phyloP scores from a whole-genome alignment of 2,113 vertebrate species.

The Microcebus griseorufus region DNA sequence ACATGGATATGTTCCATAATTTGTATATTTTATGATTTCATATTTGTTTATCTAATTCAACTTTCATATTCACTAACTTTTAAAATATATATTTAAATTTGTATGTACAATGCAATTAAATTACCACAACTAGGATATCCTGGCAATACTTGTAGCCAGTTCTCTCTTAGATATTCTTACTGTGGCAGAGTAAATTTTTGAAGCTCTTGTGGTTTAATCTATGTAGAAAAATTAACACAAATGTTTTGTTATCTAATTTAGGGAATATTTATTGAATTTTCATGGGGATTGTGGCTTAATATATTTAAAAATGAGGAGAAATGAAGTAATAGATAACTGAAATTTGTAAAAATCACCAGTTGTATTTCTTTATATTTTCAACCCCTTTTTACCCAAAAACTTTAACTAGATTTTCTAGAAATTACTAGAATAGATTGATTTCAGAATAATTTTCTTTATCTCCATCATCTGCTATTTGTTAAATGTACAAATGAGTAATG shows the following conservation, averaged over 20 bases:
- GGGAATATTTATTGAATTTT: not conserved
- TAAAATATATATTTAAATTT: not conserved
- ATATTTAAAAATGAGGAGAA: not conserved
- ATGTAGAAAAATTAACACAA: not conserved
- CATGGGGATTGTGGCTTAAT: not conserved
- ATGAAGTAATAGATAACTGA: not conserved
- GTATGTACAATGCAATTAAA: not conserved
- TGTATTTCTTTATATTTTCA: not conserved
- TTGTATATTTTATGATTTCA: not conserved
- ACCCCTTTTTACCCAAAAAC: not conserved
- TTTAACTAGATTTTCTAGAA: constrained; percentile 9
- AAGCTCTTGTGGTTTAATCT: not conserved
- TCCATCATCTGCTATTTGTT: not conserved
- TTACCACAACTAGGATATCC: not conserved
- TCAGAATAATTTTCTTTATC: not conserved
- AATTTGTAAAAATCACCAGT: not conserved
- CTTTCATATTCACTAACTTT: not conserved
- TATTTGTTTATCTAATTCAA: not conserved
- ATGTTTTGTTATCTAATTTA: not conserved
- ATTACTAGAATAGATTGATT: constrained; percentile 9
- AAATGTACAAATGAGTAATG: not conserved
- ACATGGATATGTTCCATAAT: not conserved
- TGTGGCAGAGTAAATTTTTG: not conserved
- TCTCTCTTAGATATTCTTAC: not conserved
- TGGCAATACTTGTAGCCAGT: not conserved